Conservation (phyloP, 2,888 invertebrate genomes). For the Amphipoea lucens region DNA sequence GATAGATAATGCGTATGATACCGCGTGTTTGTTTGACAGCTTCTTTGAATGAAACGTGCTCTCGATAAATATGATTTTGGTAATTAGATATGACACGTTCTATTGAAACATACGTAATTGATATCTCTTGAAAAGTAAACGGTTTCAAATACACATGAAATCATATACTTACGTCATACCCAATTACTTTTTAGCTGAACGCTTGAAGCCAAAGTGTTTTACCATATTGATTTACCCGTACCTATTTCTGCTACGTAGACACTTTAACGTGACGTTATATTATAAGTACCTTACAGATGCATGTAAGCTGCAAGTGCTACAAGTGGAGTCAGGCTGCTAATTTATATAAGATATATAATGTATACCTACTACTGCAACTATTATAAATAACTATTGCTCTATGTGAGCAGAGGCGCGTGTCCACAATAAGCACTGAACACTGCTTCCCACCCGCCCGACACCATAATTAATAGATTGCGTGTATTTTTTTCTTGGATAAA, state of each 20-base stretch:
- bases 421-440: constrained; percentile 5
- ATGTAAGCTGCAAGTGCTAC: background rate
- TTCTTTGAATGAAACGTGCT: constrained; percentile 65
- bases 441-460: background rate
- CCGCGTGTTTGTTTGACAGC: constrained; percentile 64
- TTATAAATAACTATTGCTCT: background rate
- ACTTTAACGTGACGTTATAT: constrained; percentile 21
- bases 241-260: constrained; percentile 9
- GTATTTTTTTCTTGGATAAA: background rate
- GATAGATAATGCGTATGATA: constrained; percentile 64
- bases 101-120: constrained; percentile 46
- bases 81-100: constrained; percentile 74
- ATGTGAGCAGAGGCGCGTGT: background rate
- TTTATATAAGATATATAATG: constrained; percentile 10
- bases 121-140: constrained; percentile 31
- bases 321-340: constrained; percentile 11
- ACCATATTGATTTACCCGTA: constrained; percentile 33
- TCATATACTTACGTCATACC: constrained; percentile 52
- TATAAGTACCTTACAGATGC: constrained; percentile 8
- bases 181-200: constrained; percentile 37
- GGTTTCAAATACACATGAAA: constrained; percentile 50
- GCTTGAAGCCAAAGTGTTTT: constrained; percentile 38
- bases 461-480: background rate
- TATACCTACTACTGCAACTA: background rate
- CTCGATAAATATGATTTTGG: constrained; percentile 69